A percentile compares a stretch with the other conserved stretches of the same genome.
Evolutionary conservation across 2,113 vertebrate genomes (phyloP).

Genomic region (Psephotus haematonotus): DNA sequence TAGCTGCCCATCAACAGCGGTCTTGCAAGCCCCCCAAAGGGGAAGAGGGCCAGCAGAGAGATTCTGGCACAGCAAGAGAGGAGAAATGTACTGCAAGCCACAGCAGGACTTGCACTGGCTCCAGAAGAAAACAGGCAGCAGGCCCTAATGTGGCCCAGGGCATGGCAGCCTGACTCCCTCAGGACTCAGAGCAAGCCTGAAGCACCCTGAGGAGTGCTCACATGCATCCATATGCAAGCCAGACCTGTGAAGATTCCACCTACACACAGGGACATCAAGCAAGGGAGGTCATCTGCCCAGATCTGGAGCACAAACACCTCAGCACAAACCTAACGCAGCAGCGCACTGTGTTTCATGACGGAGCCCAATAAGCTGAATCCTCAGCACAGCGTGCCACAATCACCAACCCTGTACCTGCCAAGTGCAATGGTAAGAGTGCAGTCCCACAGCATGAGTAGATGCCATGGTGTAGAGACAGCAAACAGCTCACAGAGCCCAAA

Average conservation of each 20-base stretch:
- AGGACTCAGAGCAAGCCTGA: fast-evolving
- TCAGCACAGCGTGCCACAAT: fast-evolving
- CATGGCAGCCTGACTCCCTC: not conserved
- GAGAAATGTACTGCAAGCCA: fast-evolving
- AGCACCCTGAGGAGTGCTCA: fast-evolving
- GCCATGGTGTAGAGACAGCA: fast-evolving
- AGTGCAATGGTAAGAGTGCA: fast-evolving
- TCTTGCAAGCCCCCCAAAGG: fast-evolving
- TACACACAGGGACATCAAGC: not conserved
- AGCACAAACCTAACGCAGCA: not conserved
- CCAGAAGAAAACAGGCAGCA: not conserved
- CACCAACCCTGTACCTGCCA: fast-evolving
- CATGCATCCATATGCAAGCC: fast-evolving
- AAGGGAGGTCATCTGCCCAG: fast-evolving
- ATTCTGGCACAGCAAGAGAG: not conserved
- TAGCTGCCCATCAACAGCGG: not conserved
- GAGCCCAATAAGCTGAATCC: fast-evolving
- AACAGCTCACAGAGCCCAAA: not conserved
- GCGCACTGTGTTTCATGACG: fast-evolving
- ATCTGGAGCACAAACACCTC: not conserved
- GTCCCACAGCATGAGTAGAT: not conserved
- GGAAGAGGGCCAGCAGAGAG: not conserved
- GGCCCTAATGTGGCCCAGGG: fast-evolving
- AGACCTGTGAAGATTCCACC: not conserved
- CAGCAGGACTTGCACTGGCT: not conserved